Base-by-base conservation (phyloP, 2,888 invertebrate genomes). In the Erebia epiphron region DNA sequence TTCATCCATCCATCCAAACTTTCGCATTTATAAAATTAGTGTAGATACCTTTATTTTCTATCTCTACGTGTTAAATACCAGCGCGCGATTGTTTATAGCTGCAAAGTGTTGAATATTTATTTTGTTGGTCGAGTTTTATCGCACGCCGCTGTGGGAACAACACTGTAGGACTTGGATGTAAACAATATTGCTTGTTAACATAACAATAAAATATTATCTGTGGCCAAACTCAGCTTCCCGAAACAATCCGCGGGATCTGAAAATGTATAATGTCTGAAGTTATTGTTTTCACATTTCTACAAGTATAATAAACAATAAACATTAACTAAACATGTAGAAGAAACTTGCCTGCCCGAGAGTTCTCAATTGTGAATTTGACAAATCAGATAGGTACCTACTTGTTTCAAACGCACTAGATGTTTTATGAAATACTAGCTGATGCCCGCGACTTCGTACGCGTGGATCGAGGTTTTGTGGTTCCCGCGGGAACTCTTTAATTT, bases 51-150 rank as follows among this genome's bases (percentile, higher is more conserved):
- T 68, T 41, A 56, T 71, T 54, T 74, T 52, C 72, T 69, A 64
- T 61, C 74, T 43, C 58, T 72, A 72, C 64, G 7, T 50, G 61
- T 64, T 78, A 84, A 86, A 83, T 87, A 85, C 88, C 89, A 89
- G 84, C 83, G 86, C 80, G 81, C 81, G 77, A 85, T 89, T 91
- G 90, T 91, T 91, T 91, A 90, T 84, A 86, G 82, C 84, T 79
- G 86, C 85, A 86, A 86, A 86, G 86, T 86, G 89, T 87, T 90
- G 88, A 88, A 92, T 91, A 92, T 92, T 92, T 92, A 92, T 92
- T 92, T 92, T 91, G 87, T 89, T 91, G 81, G 87, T 84, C 82
- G 82, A 79, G 84, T 86, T 82, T 83, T 85, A 89, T 91, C 88
- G 88, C 88, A 89, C 90, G 90, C 84, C 81, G 78, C 81, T 82